phyloP scores from a whole-genome alignment of 2,113 vertebrate genomes.

The Gymnobelideus leadbeateri region DNA sequence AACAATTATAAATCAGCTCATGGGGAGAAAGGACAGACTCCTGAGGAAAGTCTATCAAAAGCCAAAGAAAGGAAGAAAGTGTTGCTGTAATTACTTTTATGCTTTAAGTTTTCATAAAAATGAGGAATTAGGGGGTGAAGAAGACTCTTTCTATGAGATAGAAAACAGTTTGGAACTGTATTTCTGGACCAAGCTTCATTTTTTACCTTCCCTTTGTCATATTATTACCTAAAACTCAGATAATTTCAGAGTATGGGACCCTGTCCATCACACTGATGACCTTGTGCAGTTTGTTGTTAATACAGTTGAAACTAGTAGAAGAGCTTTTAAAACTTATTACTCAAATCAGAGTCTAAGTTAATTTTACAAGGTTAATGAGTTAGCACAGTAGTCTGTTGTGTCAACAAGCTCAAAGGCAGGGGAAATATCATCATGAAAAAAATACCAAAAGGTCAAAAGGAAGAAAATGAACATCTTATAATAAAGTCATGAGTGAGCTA shows the following conservation, averaged over 20 bases:
- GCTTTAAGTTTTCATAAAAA: background rate
- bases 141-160: background rate
- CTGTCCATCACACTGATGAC: background rate
- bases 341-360: slow-evolving; percentile 67
- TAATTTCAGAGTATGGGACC: background rate
- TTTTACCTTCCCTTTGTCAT: background rate
- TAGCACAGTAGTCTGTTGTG: slow-evolving; percentile 69
- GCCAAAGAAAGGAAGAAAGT: slow-evolving; percentile 21
- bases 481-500: slow-evolving; percentile 17
- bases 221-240: background rate
- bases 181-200: background rate
- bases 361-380: slow-evolving; percentile 73
- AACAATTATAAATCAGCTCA: background rate
- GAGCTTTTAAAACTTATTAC: slow-evolving; percentile 65
- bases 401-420: slow-evolving; percentile 60
- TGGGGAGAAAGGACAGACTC: background rate
- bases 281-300: slow-evolving; percentile 40
- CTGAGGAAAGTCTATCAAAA: slow-evolving; percentile 6
- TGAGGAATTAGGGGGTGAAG: background rate
- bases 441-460: slow-evolving; percentile 69
- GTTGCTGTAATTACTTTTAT: background rate
- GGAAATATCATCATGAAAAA: slow-evolving; percentile 68
- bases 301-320: slow-evolving; percentile 47
- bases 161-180: background rate
- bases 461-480: slow-evolving; percentile 54